Base-by-base conservation (phyloP, 2,113 vertebrate species). In the Grantiella picta region DNA sequence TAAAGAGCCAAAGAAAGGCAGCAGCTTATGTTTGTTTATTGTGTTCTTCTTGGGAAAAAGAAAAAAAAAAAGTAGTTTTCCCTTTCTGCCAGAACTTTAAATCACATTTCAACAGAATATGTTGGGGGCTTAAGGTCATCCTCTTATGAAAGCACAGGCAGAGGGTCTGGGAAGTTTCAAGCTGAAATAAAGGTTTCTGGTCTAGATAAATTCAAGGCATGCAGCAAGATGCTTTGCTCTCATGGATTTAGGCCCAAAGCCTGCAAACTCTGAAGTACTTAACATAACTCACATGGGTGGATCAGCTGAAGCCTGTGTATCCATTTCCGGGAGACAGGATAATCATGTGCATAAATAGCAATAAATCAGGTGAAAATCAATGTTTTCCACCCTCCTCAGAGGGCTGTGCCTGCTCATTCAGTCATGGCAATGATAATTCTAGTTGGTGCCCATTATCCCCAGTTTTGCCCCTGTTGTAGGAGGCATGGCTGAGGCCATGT, bases 21-120 rank as follows among this genome's bases (percentile, higher is more conserved):
- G 94, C 82, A 94, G 88, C 88, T 97, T 92, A 90, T 92, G 44
- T 60, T 96, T 96, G 71, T 81, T 94, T 92, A 50, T 80, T 91
- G 68, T 60, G 10, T 7, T 90, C 92, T 91, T 47, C 36, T 75
- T 56, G 9, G 20, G 11, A 7, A 22, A 20, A 18, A 28, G 45
- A 28, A 36, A 31, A 33, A 12, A 11, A 7, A 27, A 27, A 22
- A 65, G 17, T 4, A 60, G 35, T 79, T 79, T 83, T 93, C 47
- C 69, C 65, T 92, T 86, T 81, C 86, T 95, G 82, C 60, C 61
- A 89, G 72, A 89, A 93, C 76, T 97, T 96, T 86, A 94, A 97
- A 95, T 93, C 93, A 73, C 63, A 80, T 96, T 96, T 95, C 82
- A 88, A 63, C 38, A 69, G 86, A 95, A 79, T 92, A 94, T 65